Conservation (phyloP, 2,797 vertebrate genomes). For the Peromyscus eremicus region DNA sequence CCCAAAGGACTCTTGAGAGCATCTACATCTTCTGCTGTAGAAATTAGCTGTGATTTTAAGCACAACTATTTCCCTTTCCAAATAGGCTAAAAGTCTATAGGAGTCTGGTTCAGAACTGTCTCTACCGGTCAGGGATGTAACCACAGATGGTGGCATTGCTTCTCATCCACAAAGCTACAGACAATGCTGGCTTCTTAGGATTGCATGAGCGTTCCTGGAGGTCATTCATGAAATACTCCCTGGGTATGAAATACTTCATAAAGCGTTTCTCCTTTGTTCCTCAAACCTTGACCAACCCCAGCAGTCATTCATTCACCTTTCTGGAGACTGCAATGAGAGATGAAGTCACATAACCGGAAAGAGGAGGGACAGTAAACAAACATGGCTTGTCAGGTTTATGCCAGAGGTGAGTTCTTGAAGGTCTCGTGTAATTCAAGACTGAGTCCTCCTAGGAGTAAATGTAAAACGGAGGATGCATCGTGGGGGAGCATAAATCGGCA, state of each 20-base stretch:
- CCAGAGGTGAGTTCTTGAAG: constrained; percentile 45
- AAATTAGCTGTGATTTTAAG: constrained; percentile 17
- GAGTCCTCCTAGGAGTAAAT: constrained; percentile 65
- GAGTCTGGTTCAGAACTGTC: not conserved
- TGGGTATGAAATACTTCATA: not conserved
- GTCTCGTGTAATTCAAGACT: constrained; percentile 59
- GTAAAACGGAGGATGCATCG: constrained; percentile 26
- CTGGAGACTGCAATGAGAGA: not conserved
- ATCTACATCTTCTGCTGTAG: not conserved
- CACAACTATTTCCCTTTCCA: not conserved
- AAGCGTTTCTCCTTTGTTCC: constrained; percentile 47
- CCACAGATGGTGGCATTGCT: not conserved
- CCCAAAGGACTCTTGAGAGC: not conserved
- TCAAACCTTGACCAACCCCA: constrained; percentile 39
- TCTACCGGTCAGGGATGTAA: not conserved
- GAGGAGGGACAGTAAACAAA: constrained; percentile 44
- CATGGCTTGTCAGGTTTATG: constrained; percentile 37
- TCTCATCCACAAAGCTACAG: not conserved
- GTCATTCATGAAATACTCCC: not conserved
- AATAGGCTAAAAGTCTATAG: not conserved
- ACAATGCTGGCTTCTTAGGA: not conserved
- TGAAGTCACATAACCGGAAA: not conserved
- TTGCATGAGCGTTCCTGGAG: not conserved
- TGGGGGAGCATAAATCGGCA: constrained; percentile 43
- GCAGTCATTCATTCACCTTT: not conserved